These are phyloP conservation scores for Cygnus buccinator DNA, from an alignment of 2,113 vertebrate genomes.

Conservation along the genomic window DNA sequence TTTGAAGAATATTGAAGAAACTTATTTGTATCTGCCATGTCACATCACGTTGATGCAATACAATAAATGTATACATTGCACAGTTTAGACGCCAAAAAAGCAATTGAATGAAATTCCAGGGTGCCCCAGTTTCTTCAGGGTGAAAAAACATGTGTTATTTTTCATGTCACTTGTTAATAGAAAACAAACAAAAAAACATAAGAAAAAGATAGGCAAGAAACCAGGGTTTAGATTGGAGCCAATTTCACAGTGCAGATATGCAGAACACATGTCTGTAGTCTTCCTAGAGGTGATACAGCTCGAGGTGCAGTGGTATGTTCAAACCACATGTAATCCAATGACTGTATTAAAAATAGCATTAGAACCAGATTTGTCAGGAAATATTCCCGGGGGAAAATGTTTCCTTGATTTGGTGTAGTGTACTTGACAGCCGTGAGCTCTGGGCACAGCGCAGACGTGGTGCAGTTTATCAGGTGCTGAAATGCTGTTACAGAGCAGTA, in stretches of 20 bases:
- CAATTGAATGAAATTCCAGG: neutral
- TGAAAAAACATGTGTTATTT: neutral
- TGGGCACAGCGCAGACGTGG: neutral
- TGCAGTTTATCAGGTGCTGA: constrained; percentile 29
- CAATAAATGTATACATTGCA: neutral
- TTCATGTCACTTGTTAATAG: neutral
- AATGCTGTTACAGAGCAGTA: constrained; percentile 50
- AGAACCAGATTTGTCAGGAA: neutral
- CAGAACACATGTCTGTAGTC: neutral
- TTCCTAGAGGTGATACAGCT: neutral
- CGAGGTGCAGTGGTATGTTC: neutral
- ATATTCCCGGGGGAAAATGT: neutral
- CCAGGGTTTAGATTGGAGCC: neutral
- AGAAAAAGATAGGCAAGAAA: neutral
- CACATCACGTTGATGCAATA: neutral
- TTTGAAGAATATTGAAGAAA: neutral
- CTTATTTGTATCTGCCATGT: neutral
- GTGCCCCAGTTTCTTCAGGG: neutral
- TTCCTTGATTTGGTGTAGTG: neutral
- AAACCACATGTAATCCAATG: neutral
- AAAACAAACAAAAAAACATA: neutral
- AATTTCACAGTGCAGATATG: neutral
- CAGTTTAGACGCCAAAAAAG: neutral
- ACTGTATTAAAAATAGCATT: constrained; percentile 9
- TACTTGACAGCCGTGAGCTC: constrained; percentile 3